Evolutionary conservation across 1,140 invertebrate genomes (phyloP).

Genomic region (Archegozetes longisetosus): DNA sequence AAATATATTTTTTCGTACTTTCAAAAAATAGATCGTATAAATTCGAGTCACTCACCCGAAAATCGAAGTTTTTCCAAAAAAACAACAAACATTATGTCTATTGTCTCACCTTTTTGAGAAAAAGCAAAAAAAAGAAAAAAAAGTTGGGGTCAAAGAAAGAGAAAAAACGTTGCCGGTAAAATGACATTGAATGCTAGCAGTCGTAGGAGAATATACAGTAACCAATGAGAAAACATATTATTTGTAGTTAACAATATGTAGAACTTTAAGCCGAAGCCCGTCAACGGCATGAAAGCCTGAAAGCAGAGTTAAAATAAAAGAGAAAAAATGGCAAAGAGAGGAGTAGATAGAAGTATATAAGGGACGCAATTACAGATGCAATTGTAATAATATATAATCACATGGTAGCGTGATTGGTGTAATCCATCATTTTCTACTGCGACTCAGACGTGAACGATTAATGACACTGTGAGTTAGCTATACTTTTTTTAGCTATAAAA

Average conservation of each 20-base stretch:
- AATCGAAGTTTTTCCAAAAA: background rate
- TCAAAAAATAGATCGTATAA: background rate
- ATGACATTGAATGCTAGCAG: background rate
- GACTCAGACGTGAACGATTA: background rate
- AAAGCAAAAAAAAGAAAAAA: background rate
- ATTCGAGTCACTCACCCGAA: background rate
- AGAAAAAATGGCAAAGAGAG: background rate
- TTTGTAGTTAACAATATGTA: background rate
- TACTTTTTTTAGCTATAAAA: conserved; percentile 2
- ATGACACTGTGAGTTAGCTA: background rate
- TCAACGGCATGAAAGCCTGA: too few species aligned
- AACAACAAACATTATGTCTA: background rate
- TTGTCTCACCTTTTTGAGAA: background rate
- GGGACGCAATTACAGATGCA: conserved; percentile 2
- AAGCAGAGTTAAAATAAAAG: background rate
- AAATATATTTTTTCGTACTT: background rate
- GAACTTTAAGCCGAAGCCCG: too few species aligned
- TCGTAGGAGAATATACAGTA: background rate
- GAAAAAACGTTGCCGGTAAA: background rate
- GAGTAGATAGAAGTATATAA: background rate
- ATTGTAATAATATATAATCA: conserved; percentile 3
- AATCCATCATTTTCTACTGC: background rate
- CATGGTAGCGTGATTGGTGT: background rate
- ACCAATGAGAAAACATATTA: background rate
- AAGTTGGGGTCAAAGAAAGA: background rate